Conservation (phyloP, 1,140 invertebrate genomes). For the Calephelis nemesis region DNA sequence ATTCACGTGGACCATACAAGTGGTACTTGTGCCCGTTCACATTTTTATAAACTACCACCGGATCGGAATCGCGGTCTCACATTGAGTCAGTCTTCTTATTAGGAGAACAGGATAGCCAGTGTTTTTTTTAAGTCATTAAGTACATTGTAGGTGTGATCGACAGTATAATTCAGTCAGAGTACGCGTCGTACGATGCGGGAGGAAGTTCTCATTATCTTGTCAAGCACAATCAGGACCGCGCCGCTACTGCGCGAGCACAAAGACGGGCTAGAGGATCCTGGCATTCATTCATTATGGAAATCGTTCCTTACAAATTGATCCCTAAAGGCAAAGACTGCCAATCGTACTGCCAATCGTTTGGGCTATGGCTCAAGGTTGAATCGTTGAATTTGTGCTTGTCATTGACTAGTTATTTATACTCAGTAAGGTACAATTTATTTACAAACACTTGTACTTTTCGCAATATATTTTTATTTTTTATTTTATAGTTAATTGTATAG, state of each 20-base stretch:
- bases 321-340: slow-evolving; percentile 12
- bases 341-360: neutral
- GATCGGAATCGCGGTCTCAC: too few species aligned
- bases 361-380: neutral
- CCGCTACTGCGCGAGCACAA: slow-evolving; percentile 39
- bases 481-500: too few species aligned
- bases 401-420: too few species aligned
- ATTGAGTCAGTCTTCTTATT: too few species aligned
- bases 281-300: slow-evolving; percentile 22
- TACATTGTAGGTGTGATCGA: slow-evolving; percentile 44
- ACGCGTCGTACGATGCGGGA: slow-evolving; percentile 64
- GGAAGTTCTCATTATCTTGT: slow-evolving; percentile 74
- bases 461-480: too few species aligned
- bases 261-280: slow-evolving; percentile 36
- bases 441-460: too few species aligned
- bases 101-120: too few species aligned
- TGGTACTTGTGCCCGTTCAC: too few species aligned
- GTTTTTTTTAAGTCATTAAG: slow-evolving; percentile 35
- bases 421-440: too few species aligned
- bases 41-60: too few species aligned
- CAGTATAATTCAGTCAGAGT: slow-evolving; percentile 57
- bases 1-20: too few species aligned
- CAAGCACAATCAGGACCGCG: slow-evolving; percentile 65
- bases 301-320: slow-evolving; percentile 11
- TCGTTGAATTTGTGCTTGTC: neutral